phyloP scores from a whole-genome alignment of 2,113 vertebrate genomes.

The Hippocampus abdominalis region DNA sequence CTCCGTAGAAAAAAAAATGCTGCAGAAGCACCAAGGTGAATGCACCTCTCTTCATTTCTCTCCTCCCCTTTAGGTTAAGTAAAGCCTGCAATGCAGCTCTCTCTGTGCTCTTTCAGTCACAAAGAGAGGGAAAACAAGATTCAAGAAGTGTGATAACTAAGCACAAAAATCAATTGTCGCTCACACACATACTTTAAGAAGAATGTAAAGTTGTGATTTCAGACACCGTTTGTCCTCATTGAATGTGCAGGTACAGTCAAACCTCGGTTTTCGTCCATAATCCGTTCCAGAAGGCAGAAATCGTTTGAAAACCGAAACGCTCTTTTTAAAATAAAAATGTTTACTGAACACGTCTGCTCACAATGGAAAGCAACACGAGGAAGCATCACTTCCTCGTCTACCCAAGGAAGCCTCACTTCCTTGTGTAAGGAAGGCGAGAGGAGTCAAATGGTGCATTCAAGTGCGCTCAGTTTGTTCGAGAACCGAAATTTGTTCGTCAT shows the following conservation, averaged over 20 bases:
- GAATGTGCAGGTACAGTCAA: neutral
- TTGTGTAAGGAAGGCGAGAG: too few relatives aligned
- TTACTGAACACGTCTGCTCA: too few relatives aligned
- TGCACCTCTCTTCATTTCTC: conserved; percentile 12
- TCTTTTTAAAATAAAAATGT: too few relatives aligned
- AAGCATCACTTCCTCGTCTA: too few relatives aligned
- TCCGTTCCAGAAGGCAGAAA: too few relatives aligned
- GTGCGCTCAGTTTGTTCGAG: too few relatives aligned
- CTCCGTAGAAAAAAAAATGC: conserved; percentile 43
- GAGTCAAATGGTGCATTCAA: too few relatives aligned
- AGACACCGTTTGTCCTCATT: neutral
- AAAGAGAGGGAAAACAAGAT: conserved; percentile 52
- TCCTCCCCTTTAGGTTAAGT: conserved; percentile 44
- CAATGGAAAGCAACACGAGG: too few relatives aligned
- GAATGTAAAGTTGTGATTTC: conserved; percentile 2
- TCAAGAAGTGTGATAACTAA: conserved; percentile 38
- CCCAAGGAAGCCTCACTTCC: too few relatives aligned
- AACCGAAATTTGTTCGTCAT: too few relatives aligned
- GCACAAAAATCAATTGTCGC: conserved; percentile 9
- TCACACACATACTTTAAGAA: neutral
- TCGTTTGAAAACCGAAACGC: too few relatives aligned
- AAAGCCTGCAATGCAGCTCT: conserved; percentile 72
- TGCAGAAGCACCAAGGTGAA: conserved; percentile 46
- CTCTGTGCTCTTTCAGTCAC: conserved; percentile 29
- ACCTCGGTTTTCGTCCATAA: too few relatives aligned